Conservation (phyloP, 2,797 vertebrate genomes). For the Microtus obscurus region DNA sequence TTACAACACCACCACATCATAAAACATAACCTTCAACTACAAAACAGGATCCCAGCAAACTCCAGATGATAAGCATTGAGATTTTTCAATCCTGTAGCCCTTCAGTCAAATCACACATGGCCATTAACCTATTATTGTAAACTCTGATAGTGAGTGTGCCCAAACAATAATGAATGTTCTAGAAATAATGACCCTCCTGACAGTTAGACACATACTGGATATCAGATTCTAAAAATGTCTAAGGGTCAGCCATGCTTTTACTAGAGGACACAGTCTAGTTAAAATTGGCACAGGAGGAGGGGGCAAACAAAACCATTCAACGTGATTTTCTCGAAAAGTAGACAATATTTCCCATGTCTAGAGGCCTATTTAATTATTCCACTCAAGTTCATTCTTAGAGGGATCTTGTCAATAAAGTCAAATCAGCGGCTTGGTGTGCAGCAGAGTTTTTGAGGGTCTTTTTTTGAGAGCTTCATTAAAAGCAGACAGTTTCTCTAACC, state of each 20-base stretch:
- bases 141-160: not conserved
- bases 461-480: conserved; percentile 92
- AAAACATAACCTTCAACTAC: conserved; percentile 71
- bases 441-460: conserved; percentile 86
- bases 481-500: conserved; percentile 94
- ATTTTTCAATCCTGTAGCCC: conserved; percentile 53
- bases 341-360: conserved; percentile 65
- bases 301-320: conserved; percentile 38
- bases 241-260: not conserved
- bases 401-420: conserved; percentile 90
- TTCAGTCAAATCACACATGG: conserved; percentile 53
- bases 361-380: conserved; percentile 87
- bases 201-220: not conserved
- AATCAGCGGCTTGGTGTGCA: conserved; percentile 85
- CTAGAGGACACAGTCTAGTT: conserved; percentile 68
- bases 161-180: conserved; percentile 14
- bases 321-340: conserved; percentile 78
- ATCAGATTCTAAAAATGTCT: conserved; percentile 66
- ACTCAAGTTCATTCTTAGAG: conserved; percentile 86
- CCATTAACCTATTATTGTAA: conserved; percentile 67
- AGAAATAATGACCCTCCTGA: conserved; percentile 57
- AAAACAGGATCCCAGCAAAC: conserved; percentile 64
- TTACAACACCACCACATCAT: not conserved
- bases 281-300: conserved; percentile 6
- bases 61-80: conserved; percentile 45